Evolutionary conservation across 1,140 invertebrate species (phyloP).

Genomic region (Choristoneura fumiferana): DNA sequence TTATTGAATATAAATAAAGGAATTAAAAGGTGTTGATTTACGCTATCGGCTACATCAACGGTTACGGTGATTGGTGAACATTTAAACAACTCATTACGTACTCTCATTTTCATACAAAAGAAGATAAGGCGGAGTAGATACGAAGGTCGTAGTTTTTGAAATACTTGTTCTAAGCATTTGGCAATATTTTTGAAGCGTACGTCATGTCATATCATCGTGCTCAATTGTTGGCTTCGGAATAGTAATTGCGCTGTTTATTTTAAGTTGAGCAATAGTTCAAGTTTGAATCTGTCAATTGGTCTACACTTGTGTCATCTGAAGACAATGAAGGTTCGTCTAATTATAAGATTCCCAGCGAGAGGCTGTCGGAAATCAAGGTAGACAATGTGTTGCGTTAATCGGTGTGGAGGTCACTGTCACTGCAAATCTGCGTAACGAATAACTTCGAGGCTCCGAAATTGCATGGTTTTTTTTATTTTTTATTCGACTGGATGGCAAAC

Average conservation of each 20-base stretch:
- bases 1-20: slow-evolving; percentile 16
- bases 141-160: neutral
- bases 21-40: slow-evolving; percentile 12
- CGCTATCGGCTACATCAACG: slow-evolving; percentile 1
- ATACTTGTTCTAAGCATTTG: slow-evolving; percentile 3
- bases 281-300: neutral
- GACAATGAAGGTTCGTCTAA: neutral
- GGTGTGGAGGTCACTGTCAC: neutral
- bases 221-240: slow-evolving; percentile 9
- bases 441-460: neutral
- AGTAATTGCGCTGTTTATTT: slow-evolving; percentile 5
- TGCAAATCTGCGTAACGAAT: slow-evolving; percentile 1
- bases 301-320: neutral
- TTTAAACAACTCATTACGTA: neutral
- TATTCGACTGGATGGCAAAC: no score
- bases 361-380: slow-evolving; percentile 11
- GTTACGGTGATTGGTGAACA: slow-evolving; percentile 5
- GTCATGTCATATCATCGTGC: slow-evolving; percentile 15
- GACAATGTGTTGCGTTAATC: slow-evolving; percentile 5
- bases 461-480: no score
- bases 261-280: neutral
- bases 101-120: slow-evolving; percentile 11
- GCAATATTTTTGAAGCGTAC: slow-evolving; percentile 10
- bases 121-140: neutral
- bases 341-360: neutral